Base-by-base conservation (phyloP, 2,113 vertebrate species). In the Arizona elegans region DNA sequence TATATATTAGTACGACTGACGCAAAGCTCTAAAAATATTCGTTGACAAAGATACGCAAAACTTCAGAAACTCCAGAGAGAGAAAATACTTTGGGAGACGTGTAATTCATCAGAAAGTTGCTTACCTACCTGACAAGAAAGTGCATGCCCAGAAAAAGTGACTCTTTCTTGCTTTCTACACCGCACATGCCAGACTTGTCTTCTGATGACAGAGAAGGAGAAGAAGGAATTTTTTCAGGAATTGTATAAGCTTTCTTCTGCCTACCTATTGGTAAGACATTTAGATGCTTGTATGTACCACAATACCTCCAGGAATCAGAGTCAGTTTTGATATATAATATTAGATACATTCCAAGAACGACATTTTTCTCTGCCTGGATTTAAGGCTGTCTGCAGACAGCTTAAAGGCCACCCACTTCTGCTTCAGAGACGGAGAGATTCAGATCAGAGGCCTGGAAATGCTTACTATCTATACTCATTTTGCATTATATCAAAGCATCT, bases 281-380 rank as follows among this genome's bases (percentile, higher is more conserved):
- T 96, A 94, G 94, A 95, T 94, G 94, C 94, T 94, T 87, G 94
- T 95, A 94, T 87, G 94, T 95, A 94, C 91, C 94, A 96, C 96
- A 97, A 96, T 94, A 96, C 95, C 91, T 93, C 96, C 95, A 95
- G 96, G 94, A 96, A 96, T 96, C 96, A 96, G 96, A 96, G 95
- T 75, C 95, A 95, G 95, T 96, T 96, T 97, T 96, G 96, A 97
- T 95, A 97, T 96, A 96, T 94, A 94, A 95, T 0, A 0, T 94
- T 95, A 96, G 96, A 95, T 94, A 92, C n/a, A 92, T 95, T 97
- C 93, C 95, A 96, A 94, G 93, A 97, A 94, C 94, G 95, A 95
- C 94, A 95, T 94, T 91, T 92, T 92, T 96, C 96, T 96, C 91
- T 92, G 8, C 10, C 47, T 53, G 86, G 93, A 96, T 96, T 96